Percentiles rank a stretch among this genome's conserved stretches.
Conservation (phyloP, 2,888 invertebrate genomes). For the Melanchra persicariae region DNA sequence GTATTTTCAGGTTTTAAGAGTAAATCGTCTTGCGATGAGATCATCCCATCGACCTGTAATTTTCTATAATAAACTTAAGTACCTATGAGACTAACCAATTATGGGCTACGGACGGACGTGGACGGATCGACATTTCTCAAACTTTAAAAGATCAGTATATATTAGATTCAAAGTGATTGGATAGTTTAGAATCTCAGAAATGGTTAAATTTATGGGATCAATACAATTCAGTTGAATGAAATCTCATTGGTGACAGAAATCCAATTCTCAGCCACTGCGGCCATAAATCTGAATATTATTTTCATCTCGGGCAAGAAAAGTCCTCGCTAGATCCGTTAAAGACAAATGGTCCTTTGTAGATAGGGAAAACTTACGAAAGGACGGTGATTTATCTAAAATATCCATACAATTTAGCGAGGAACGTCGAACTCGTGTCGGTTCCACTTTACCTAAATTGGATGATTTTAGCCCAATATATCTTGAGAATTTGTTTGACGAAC, state of each 20-base stretch:
- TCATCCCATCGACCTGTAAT: conserved; percentile 75
- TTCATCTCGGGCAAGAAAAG: conserved; percentile 74
- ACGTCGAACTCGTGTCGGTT: conserved; percentile 87
- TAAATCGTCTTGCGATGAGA: conserved; percentile 56
- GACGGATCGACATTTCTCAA: conserved; percentile 64
- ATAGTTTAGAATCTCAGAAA: conserved; percentile 14
- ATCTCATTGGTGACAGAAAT: conserved; percentile 50
- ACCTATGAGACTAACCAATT: conserved; percentile 74
- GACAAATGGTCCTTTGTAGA: conserved; percentile 88
- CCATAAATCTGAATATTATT: conserved; percentile 75
- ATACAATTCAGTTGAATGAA: conserved; percentile 41
- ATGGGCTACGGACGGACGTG: conserved; percentile 58
- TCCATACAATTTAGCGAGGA: conserved; percentile 87
- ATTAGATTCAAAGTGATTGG: conserved; percentile 8
- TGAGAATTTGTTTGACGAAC: conserved; percentile 86
- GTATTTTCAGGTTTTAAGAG: conserved; percentile 36
- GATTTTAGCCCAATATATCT: conserved; percentile 87
- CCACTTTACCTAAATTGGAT: conserved; percentile 89
- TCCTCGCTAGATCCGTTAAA: conserved; percentile 82
- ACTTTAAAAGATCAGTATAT: conserved; percentile 46
- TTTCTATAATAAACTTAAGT: conserved; percentile 79
- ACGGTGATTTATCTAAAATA: conserved; percentile 89
- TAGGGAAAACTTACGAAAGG: conserved; percentile 84
- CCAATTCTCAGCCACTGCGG: conserved; percentile 49
- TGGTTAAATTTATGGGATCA: conserved; percentile 39